Evolutionary conservation across 1,140 invertebrate genomes (phyloP).

Genomic region (Batillaria attramentaria): DNA sequence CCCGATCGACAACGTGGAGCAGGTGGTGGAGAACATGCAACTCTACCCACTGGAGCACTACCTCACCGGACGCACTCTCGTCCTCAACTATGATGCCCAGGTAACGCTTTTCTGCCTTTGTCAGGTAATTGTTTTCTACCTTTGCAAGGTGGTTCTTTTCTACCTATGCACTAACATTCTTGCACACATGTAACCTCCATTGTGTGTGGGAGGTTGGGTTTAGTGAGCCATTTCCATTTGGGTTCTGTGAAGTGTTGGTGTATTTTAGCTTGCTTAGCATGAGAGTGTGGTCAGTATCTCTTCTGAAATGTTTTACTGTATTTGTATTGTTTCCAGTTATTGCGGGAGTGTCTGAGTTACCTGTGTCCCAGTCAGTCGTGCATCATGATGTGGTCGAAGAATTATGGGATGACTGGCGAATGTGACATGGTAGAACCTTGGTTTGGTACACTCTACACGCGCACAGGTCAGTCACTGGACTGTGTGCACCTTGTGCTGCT

Average conservation of each 20-base stretch:
- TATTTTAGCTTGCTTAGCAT: too few species aligned
- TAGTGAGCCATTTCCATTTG: too few species aligned
- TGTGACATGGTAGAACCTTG: slow-evolving; percentile 63
- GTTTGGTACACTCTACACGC: slow-evolving; percentile 60
- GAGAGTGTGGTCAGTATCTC: too few species aligned
- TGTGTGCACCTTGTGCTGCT: not conserved
- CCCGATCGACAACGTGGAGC: slow-evolving; percentile 84
- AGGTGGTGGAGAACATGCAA: slow-evolving; percentile 85
- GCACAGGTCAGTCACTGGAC: slow-evolving; percentile 39
- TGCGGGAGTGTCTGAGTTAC: slow-evolving; percentile 55
- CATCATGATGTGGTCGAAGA: slow-evolving; percentile 62
- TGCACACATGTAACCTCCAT: too few species aligned
- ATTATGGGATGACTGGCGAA: slow-evolving; percentile 47
- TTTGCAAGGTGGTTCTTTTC: too few species aligned
- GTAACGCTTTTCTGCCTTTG: too few species aligned
- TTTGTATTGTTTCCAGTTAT: slow-evolving; percentile 23
- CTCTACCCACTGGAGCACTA: slow-evolving; percentile 84
- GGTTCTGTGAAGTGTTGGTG: not conserved
- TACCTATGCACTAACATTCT: not conserved
- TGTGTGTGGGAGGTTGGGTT: too few species aligned
- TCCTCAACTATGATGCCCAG: slow-evolving; percentile 59
- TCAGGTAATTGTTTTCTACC: too few species aligned
- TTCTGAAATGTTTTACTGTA: too few species aligned
- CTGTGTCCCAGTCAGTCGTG: slow-evolving; percentile 62
- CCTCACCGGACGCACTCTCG: slow-evolving; percentile 60